Evolutionary conservation across 2,797 vertebrate genomes (phyloP).

Genomic region (Cossypha heuglini): DNA sequence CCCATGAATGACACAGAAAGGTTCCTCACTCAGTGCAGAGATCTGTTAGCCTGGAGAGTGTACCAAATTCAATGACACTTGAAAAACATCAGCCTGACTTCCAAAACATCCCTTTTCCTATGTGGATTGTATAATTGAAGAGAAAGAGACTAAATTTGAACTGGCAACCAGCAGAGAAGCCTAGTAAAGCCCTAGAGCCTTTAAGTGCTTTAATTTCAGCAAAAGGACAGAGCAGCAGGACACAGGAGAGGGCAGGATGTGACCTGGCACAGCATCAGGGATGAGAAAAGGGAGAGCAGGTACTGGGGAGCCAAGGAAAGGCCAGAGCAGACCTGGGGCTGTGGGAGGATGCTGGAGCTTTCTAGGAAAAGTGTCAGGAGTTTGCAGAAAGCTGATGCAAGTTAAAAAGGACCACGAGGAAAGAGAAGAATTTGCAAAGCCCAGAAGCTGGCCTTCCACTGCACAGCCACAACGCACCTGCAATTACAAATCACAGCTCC

Average conservation of each 20-base stretch:
- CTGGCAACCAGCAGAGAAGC: background rate
- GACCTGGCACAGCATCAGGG: background rate
- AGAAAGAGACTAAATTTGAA: background rate
- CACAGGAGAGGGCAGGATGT: accelerated
- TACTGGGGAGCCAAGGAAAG: background rate
- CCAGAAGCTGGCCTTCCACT: background rate
- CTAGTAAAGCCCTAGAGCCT: background rate
- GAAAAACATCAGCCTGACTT: background rate
- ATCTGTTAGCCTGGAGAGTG: background rate
- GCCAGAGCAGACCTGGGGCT: background rate
- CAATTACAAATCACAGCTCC: background rate
- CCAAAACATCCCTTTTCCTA: background rate
- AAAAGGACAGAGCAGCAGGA: background rate
- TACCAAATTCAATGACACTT: background rate
- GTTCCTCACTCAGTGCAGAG: background rate
- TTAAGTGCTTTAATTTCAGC: background rate
- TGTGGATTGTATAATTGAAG: accelerated
- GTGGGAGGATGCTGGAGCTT: background rate
- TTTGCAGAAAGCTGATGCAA: background rate
- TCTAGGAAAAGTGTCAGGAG: background rate
- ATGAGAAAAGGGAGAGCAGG: background rate
- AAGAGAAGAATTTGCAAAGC: background rate
- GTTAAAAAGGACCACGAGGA: background rate
- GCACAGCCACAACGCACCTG: background rate
- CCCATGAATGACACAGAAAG: background rate